phyloP scores from a whole-genome alignment of 1,140 invertebrate species.

The Cyrtorhinus lividipennis region DNA sequence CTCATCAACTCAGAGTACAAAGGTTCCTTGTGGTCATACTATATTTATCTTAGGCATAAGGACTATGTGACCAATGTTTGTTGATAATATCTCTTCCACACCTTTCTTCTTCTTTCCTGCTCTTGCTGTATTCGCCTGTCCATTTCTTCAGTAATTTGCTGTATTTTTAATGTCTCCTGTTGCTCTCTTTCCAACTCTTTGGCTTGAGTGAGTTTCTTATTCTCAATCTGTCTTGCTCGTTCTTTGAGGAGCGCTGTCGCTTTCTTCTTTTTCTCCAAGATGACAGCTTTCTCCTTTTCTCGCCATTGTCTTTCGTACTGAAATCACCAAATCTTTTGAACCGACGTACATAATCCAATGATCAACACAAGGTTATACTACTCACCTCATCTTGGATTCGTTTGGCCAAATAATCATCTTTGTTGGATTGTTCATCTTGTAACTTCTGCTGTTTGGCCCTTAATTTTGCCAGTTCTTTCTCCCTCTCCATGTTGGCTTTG shows the following conservation, averaged over 20 bases:
- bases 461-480: constrained; percentile 34
- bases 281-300: constrained; percentile 29
- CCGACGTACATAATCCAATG: not conserved
- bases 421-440: constrained; percentile 31
- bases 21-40: no score
- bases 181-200: constrained; percentile 43
- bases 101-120: constrained; percentile 28
- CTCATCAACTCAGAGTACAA: no score
- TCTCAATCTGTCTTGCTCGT: constrained; percentile 35
- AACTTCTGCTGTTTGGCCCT: constrained; percentile 33
- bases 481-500: constrained; percentile 33
- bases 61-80: no score
- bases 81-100: no score
- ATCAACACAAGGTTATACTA: constrained; percentile 17
- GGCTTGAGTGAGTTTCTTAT: constrained; percentile 37
- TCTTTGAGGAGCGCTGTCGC: constrained; percentile 28
- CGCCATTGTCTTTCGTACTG: constrained; percentile 32
- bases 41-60: no score
- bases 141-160: constrained; percentile 26
- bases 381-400: constrained; percentile 38
- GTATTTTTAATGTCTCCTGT: constrained; percentile 40
- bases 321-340: constrained; percentile 2
- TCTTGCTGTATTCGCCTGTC: constrained; percentile 35
- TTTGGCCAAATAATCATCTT: constrained; percentile 37
- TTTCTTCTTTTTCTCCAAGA: constrained; percentile 25